Evolutionary conservation across 2,888 invertebrate genomes (phyloP).

Genomic region (Acleris sparsana): DNA sequence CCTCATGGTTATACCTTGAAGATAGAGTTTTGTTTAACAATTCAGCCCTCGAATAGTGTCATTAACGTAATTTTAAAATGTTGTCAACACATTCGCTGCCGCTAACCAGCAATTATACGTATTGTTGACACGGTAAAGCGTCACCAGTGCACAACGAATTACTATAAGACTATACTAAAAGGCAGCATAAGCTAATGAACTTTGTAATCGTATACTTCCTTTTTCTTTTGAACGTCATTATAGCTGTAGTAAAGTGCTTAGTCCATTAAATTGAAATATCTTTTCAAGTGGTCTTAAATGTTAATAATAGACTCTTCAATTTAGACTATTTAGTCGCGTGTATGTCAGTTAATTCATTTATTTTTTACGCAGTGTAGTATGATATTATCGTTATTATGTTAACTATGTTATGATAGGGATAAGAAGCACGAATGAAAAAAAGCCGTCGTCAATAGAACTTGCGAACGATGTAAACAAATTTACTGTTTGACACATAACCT

Average conservation of each 20-base stretch:
- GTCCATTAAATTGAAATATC: constrained; percentile 25
- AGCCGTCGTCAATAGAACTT: too few relatives aligned
- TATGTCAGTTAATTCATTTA: not conserved
- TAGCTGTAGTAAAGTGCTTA: constrained; percentile 1
- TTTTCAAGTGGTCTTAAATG: constrained; percentile 25
- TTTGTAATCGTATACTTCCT: too few relatives aligned
- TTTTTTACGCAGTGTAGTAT: too few relatives aligned
- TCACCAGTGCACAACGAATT: too few relatives aligned
- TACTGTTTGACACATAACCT: too few relatives aligned
- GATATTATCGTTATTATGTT: too few relatives aligned
- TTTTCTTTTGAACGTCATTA: not conserved
- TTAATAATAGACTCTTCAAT: constrained; percentile 6
- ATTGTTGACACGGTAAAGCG: too few relatives aligned
- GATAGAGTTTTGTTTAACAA: not conserved
- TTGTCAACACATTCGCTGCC: constrained; percentile 5
- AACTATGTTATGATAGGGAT: too few relatives aligned
- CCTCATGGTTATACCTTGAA: not conserved
- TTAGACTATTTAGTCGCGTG: not conserved
- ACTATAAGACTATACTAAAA: too few relatives aligned
- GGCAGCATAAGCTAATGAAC: fast-evolving
- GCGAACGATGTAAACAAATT: too few relatives aligned
- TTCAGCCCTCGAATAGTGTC: constrained; percentile 7
- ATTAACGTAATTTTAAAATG: constrained; percentile 23
- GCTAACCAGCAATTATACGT: too few relatives aligned
- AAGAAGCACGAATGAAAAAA: too few relatives aligned